phyloP scores from a whole-genome alignment of 2,888 invertebrate species.

The Strigamia maritima region DNA sequence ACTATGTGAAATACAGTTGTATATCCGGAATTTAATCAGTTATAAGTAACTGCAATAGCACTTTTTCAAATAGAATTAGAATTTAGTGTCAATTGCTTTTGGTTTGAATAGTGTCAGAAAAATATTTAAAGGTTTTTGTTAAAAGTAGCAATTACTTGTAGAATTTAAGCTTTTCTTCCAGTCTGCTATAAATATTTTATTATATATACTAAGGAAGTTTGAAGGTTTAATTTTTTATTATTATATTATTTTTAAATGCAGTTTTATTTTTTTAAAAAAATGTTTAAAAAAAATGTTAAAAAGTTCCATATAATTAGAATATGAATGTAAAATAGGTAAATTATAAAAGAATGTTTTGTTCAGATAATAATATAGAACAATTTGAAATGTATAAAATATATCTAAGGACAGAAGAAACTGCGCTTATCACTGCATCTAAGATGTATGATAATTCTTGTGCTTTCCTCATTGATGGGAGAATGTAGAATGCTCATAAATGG shows the following conservation, averaged over 20 bases:
- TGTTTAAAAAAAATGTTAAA: too few species aligned
- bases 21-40: background rate
- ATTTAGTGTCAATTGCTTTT: background rate
- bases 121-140: background rate
- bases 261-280: background rate
- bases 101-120: background rate
- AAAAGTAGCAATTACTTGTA: background rate
- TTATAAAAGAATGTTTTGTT: too few species aligned
- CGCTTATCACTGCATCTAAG: background rate
- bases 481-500: background rate
- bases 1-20: background rate
- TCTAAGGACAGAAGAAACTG: background rate
- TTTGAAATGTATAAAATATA: too few species aligned
- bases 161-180: background rate
- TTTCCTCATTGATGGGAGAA: background rate
- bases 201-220: background rate
- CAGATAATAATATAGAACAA: too few species aligned
- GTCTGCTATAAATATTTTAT: background rate
- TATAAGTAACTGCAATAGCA: too few species aligned
- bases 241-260: background rate
- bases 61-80: background rate
- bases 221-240: background rate
- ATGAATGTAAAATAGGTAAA: too few species aligned
- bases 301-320: too few species aligned
- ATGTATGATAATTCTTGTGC: background rate